Evolutionary conservation across 1,140 invertebrate genomes (phyloP), one percentile per base, ranked within the genome.

Genomic region (Drosophila mojavensis): DNA sequence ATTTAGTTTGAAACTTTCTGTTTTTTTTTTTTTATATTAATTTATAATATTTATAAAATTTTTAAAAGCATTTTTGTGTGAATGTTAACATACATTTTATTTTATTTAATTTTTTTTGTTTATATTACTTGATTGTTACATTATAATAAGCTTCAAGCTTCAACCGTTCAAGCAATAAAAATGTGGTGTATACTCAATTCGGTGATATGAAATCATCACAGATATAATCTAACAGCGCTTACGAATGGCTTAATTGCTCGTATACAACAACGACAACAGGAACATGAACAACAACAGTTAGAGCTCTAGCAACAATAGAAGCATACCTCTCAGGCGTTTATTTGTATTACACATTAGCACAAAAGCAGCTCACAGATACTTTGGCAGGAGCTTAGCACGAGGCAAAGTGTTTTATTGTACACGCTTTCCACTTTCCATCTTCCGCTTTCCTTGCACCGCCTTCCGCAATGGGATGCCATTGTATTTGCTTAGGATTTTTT

Each of bases 271-370:
- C 43, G 53, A 55, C 47, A 33, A 55, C 47, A 58, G 48, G 39
- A 65, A 56, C 17, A 11, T 39, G 26, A 56, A 59, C 2, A 39
- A 36, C 58, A 63, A 28, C 48, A 43, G 5, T 45, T 36, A 33
- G 43, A 54, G 50, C 10, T 2, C 26, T 2, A 11, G n/a, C 45
- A 56, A 41, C 54, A 56, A 56, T n/a, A 36, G 39, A 28, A 53
- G 62, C 33, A 41, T 47, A 58, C 54, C 55, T 66, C 71, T 15
- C 41, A 13, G 47, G 41, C 39, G 65, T 51, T 71, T 77, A 80
- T 83, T 83, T 84, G 81, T 77, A 73, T 80, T 84, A 74, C 54
- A 70, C 73, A 84, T 84, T 73, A 83, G 77, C 50, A 73, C 60
- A 36, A 67, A 80, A 69, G 71, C 72, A 47, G 69, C 81, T 64